phyloP scores from a whole-genome alignment of 2,797 vertebrate species.

The Sphenopsis melanotis region DNA sequence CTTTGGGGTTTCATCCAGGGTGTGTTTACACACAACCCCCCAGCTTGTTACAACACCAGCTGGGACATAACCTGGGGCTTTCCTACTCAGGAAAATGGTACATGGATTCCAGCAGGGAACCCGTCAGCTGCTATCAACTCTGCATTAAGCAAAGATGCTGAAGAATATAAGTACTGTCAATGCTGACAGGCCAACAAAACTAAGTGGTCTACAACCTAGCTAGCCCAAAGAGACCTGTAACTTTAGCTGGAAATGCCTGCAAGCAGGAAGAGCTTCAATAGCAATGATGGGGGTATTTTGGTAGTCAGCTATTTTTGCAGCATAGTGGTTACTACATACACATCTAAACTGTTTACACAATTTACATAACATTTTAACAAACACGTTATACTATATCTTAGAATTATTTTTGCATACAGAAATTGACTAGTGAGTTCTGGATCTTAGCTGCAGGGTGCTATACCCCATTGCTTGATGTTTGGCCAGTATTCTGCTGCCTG shows the following conservation, averaged over 20 bases:
- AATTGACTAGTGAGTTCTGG: neutral
- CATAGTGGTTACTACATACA: fast-evolving
- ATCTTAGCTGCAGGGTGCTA: neutral
- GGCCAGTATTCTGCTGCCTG: conserved; percentile 12
- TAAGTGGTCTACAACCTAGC: neutral
- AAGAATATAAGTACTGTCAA: neutral
- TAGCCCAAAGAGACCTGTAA: neutral
- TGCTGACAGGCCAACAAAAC: neutral
- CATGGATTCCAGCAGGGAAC: neutral
- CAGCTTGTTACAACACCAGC: fast-evolving
- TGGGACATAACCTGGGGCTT: neutral
- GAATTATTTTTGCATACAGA: neutral
- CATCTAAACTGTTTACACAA: neutral
- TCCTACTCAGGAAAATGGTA: neutral
- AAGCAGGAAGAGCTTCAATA: neutral
- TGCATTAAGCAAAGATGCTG: neutral
- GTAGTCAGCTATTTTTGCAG: neutral
- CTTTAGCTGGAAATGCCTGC: neutral
- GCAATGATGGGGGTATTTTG: neutral
- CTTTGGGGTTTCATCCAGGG: neutral
- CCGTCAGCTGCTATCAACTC: neutral
- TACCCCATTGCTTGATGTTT: neutral
- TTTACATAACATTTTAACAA: neutral
- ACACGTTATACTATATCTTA: neutral
- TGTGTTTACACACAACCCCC: neutral